Base-by-base conservation (phyloP, 2,888 invertebrate genomes). In the Unio pictorum region DNA sequence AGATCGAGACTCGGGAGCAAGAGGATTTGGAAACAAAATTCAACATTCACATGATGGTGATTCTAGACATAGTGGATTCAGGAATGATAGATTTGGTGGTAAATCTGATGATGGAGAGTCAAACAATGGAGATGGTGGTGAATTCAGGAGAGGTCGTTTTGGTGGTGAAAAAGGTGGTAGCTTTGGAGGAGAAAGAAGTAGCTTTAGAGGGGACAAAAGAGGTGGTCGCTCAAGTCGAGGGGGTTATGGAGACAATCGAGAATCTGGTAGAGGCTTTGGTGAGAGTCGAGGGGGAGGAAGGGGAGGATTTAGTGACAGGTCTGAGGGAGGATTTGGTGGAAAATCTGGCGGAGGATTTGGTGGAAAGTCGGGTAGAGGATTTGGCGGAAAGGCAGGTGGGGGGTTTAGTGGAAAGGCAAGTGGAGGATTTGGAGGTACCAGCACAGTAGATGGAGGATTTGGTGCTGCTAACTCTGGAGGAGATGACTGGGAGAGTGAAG, bases 331-430 rank as follows among this genome's bases (percentile, higher is more conserved):
- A 3, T 62, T 63, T 68, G 64, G 69, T 61, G 55, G 66, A 18
- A 61, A 69, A 69, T 56, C 67, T 58, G 66, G 55, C 17, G 68
- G 68, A n/a, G 74, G 67, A 17, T 73, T 73, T 68, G 76, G 68
- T 68, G 77, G 77, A 76, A 78, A 60, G 5, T 34, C 64, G 15
- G 71, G 68, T 3, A 58, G 62, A 8, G 56, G 59, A 17, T 45
- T 68, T 56, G 60, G 34, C 55, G 26, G 69, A 66, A 34, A 61
- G 64, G 57, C 64, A 61, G 55, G 69, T 66, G 57, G 66, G 54
- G 61, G 69, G 63, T 65, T 61, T 68, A 56, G 68, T 20, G 68
- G 59, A 8, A 34, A 55, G 61, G 55, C 64, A 26, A 59, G 56
- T 45, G 60, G 61, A 55, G 55, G 65, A 26, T 64, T 57, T 23